These are phyloP conservation scores for Halichoerus grypus DNA, from an alignment of 2,113 vertebrate genomes.

Conservation along the genomic window DNA sequence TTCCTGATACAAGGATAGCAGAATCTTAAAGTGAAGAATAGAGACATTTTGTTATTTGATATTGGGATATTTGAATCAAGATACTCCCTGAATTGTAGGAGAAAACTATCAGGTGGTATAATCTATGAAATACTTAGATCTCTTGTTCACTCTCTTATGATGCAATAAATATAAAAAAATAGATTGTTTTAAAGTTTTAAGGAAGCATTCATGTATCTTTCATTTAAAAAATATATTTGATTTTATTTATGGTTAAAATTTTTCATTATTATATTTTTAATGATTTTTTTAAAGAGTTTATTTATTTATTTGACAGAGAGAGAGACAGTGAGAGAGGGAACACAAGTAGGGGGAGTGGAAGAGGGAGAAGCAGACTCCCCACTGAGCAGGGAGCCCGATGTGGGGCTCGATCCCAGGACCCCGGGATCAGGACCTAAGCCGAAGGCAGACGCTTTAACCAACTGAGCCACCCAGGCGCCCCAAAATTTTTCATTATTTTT, in stretches of 20 bases:
- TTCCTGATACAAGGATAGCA: neutral
- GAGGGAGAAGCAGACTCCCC: too few relatives aligned
- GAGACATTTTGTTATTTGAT: conserved; percentile 42
- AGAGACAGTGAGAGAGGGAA: too few relatives aligned
- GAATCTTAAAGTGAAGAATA: neutral
- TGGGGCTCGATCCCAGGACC: too few relatives aligned
- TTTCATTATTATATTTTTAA: neutral
- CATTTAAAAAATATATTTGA: conserved; percentile 19
- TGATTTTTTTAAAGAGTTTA: too few relatives aligned
- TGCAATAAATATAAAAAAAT: neutral
- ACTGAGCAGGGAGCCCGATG: too few relatives aligned
- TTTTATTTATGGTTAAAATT: neutral
- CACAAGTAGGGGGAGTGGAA: too few relatives aligned
- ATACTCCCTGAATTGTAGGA: neutral
- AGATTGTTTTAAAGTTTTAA: neutral
- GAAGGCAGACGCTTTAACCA: too few relatives aligned
- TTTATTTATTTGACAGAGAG: too few relatives aligned
- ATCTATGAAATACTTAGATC: neutral
- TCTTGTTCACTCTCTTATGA: neutral
- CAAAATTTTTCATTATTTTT: neutral
- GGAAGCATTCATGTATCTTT: neutral
- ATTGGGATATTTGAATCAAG: neutral
- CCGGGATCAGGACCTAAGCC: too few relatives aligned
- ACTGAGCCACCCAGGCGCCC: too few relatives aligned
- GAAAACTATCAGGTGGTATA: neutral